A percentile compares a stretch with the other conserved stretches of the same genome.
Evolutionary conservation across 2,797 vertebrate species (phyloP).

Genomic region (Bradypus variegatus): DNA sequence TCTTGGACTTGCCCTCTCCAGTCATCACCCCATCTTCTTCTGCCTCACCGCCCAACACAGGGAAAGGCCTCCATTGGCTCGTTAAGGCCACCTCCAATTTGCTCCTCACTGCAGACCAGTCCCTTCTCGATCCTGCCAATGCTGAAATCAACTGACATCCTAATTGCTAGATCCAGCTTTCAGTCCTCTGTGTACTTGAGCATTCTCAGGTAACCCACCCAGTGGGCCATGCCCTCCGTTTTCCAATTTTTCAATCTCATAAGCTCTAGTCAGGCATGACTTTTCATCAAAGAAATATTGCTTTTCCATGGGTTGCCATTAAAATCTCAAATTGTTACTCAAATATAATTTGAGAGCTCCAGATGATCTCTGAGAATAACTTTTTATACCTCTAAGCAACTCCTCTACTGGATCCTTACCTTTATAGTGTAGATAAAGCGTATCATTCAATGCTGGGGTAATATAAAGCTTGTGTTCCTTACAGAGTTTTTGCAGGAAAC

Average conservation of each 20-base stretch:
- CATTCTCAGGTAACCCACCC: not conserved
- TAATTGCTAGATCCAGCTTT: too few species aligned
- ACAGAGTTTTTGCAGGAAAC: conserved; percentile 84
- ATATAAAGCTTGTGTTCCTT: conserved; percentile 87
- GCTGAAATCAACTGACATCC: not conserved
- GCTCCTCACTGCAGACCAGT: not conserved
- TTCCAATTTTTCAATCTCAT: not conserved
- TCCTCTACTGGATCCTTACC: conserved; percentile 69
- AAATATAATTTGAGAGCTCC: not conserved
- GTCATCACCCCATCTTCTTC: not conserved
- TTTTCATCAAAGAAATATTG: not conserved
- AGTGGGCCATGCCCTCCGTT: not conserved
- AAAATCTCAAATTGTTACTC: not conserved
- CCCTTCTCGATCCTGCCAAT: not conserved
- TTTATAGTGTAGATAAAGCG: conserved; percentile 91
- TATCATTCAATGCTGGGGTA: conserved; percentile 90
- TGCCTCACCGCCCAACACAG: not conserved
- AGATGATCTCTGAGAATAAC: not conserved
- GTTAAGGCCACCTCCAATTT: not conserved
- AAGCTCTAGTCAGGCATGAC: not conserved
- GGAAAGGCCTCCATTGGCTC: not conserved
- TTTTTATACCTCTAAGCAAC: not conserved
- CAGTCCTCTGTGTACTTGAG: not conserved
- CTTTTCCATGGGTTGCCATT: not conserved
- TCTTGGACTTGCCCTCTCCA: not conserved